Evolutionary conservation across 2,888 invertebrate genomes (phyloP).

Genomic region (Pammene fasciana): DNA sequence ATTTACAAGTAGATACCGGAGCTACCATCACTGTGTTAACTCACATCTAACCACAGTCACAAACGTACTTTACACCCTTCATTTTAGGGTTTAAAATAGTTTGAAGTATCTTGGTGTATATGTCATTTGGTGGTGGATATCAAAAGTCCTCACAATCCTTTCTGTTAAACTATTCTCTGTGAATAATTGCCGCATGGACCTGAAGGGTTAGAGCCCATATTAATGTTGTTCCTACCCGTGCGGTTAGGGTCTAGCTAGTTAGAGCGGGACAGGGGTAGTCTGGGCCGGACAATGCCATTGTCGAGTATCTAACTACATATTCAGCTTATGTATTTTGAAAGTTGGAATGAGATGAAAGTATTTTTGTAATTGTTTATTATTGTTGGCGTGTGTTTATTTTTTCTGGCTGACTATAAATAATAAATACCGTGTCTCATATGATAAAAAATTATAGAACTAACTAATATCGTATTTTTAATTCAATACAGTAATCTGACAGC

Average conservation of each 20-base stretch:
- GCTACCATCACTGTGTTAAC: constrained; percentile 32
- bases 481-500: too few species aligned
- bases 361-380: not conserved
- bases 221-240: constrained; percentile 76
- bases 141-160: constrained; percentile 77
- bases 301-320: constrained; percentile 1
- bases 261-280: constrained; percentile 45
- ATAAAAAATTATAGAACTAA: too few species aligned
- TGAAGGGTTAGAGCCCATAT: constrained; percentile 81
- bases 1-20: constrained; percentile 57
- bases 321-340: constrained; percentile 19
- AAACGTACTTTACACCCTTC: constrained; percentile 39
- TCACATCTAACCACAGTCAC: constrained; percentile 41
- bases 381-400: not conserved
- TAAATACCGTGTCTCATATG: too few species aligned
- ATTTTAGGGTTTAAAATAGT: constrained; percentile 45
- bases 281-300: constrained; percentile 56
- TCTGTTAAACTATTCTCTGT: constrained; percentile 84
- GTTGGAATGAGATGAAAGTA: constrained; percentile 12
- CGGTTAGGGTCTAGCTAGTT: constrained; percentile 63
- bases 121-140: constrained; percentile 46
- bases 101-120: constrained; percentile 37
- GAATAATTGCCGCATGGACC: constrained; percentile 84
- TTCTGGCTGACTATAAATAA: not conserved
- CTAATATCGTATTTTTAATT: too few species aligned